Evolutionary conservation across 2,888 invertebrate species (phyloP).

Genomic region (Pseudolycoriella hygida): DNA sequence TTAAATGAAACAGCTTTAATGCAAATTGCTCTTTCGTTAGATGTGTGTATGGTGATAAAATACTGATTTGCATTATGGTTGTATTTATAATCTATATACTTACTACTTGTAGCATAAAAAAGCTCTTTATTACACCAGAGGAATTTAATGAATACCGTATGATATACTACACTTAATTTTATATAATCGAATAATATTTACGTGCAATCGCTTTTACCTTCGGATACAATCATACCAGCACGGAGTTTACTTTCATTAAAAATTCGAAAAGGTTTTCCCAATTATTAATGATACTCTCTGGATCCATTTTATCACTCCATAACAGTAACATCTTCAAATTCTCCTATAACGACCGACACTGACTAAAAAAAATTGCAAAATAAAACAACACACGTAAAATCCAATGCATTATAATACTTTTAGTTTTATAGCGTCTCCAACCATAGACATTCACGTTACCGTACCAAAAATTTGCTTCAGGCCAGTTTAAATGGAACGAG

Average conservation of each 20-base stretch:
- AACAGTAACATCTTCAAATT: neutral
- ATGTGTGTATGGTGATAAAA: conserved; percentile 2
- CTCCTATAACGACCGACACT: too few species aligned
- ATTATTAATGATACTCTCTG: neutral
- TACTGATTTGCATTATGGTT: neutral
- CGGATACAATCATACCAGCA: too few species aligned
- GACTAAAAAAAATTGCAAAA: too few species aligned
- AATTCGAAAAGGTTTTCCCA: neutral
- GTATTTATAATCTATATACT: too few species aligned
- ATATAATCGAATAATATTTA: too few species aligned
- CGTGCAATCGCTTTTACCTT: too few species aligned
- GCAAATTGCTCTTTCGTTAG: conserved; percentile 3
- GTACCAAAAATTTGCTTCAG: neutral
- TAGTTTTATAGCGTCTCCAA: neutral
- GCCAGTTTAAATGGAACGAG: neutral
- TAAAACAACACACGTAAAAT: neutral
- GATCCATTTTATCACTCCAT: neutral
- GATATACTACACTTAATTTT: too few species aligned
- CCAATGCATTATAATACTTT: neutral
- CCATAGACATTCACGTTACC: neutral
- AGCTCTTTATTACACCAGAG: too few species aligned
- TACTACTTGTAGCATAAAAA: too few species aligned
- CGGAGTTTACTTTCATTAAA: neutral
- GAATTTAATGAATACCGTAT: too few species aligned
- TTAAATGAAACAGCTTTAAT: conserved; percentile 4